Percentiles rank a stretch among this genome's conserved stretches.
These are phyloP conservation scores for Myotis yumanensis DNA, from an alignment of 2,113 vertebrate species.

Conservation along the genomic window DNA sequence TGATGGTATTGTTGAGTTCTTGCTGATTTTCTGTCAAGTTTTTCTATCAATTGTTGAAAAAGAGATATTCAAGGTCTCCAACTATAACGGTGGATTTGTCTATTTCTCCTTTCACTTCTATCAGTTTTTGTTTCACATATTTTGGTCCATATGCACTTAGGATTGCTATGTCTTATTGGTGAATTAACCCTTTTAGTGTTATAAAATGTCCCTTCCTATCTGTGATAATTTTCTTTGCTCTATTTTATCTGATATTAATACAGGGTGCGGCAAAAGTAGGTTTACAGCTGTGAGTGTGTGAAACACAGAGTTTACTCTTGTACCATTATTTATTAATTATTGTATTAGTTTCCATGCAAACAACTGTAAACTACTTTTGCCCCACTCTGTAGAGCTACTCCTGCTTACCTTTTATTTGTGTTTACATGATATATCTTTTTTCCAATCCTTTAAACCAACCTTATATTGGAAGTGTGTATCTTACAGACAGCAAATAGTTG, in stretches of 20 bases:
- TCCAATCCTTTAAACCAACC: background rate
- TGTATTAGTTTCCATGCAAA: too few species aligned
- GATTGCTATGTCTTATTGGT: background rate
- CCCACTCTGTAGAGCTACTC: background rate
- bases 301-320: too few species aligned
- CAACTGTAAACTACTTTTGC: background rate
- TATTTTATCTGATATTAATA: conserved; percentile 17
- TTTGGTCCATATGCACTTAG: background rate
- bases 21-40: background rate
- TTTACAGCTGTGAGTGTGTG: background rate
- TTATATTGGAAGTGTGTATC: background rate
- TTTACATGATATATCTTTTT: background rate
- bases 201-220: background rate
- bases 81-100: background rate
- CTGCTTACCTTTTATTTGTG: background rate
- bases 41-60: background rate
- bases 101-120: background rate
- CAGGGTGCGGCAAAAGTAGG: background rate
- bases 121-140: background rate
- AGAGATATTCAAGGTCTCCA: background rate
- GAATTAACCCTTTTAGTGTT: background rate
- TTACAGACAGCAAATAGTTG: background rate
- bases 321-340: too few species aligned
- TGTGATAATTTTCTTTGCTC: background rate
- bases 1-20: background rate